These are phyloP conservation scores for Lycaena phlaeas DNA, from an alignment of 2,888 invertebrate genomes.

Conservation along the genomic window DNA sequence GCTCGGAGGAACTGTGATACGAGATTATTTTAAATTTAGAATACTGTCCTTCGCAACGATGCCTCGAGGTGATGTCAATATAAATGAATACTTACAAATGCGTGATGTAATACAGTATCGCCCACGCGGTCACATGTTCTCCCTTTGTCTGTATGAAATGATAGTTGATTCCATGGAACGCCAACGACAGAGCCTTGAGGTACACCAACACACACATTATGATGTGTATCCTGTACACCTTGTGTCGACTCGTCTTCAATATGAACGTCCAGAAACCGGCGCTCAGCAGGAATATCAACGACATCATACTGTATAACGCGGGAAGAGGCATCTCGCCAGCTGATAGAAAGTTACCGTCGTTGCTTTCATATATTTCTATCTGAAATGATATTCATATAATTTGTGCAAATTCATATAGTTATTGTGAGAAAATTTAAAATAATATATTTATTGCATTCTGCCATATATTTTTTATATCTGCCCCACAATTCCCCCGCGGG, in stretches of 20 bases:
- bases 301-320: conserved; percentile 92
- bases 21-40: no score
- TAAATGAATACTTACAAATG: conserved; percentile 84
- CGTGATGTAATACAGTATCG: conserved; percentile 96
- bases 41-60: no score
- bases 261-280: conserved; percentile 94
- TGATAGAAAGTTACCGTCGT: conserved; percentile 88
- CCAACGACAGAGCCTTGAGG: conserved; percentile 90
- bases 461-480: no score
- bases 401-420: no score
- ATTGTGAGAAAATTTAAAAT: no score
- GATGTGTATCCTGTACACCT: conserved; percentile 95
- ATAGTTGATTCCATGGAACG: conserved; percentile 95
- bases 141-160: conserved; percentile 95
- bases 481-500: no score
- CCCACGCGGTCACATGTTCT: conserved; percentile 97
- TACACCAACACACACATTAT: conserved; percentile 96
- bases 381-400: no score
- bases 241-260: conserved; percentile 84
- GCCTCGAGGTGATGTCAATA: no score
- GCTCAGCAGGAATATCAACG: conserved; percentile 89
- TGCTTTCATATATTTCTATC: conserved; percentile 91
- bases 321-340: conserved; percentile 98
- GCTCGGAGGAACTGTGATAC: no score
- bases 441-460: no score